Evolutionary conservation across 2,888 invertebrate species (phyloP).

Genomic region (Philereme vetulata): DNA sequence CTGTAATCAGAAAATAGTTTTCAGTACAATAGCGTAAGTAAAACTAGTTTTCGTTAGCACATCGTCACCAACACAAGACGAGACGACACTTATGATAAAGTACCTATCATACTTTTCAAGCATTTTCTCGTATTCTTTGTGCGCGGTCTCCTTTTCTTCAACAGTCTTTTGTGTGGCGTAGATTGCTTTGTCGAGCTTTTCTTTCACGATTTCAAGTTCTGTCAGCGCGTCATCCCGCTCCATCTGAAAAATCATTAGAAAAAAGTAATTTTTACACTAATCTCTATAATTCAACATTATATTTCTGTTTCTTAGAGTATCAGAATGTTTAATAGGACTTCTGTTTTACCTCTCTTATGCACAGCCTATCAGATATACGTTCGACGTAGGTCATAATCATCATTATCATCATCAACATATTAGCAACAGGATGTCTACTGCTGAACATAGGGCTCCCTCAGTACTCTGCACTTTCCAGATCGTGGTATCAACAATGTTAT

Average conservation of each 20-base stretch:
- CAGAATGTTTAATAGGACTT: too few relatives aligned
- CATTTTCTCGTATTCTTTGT: conserved; percentile 96
- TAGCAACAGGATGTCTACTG: too few relatives aligned
- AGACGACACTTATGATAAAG: conserved; percentile 69
- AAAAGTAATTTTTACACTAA: too few relatives aligned
- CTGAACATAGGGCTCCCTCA: too few relatives aligned
- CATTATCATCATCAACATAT: too few relatives aligned
- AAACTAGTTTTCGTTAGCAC: conserved; percentile 39
- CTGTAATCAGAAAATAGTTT: conserved; percentile 73
- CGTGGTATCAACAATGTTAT: too few relatives aligned
- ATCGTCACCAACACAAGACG: conserved; percentile 73
- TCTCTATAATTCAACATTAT: too few relatives aligned
- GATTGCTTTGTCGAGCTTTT: conserved; percentile 94
- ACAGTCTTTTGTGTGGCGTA: conserved; percentile 92
- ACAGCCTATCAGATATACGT: too few relatives aligned
- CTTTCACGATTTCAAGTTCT: conserved; percentile 93
- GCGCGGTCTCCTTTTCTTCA: conserved; percentile 94
- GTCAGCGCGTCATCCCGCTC: conserved; percentile 93
- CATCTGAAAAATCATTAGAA: conserved; percentile 80
- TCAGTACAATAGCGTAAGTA: conserved; percentile 15
- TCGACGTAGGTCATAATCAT: too few relatives aligned
- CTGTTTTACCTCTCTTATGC: too few relatives aligned
- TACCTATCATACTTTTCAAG: conserved; percentile 96
- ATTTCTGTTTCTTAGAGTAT: too few relatives aligned
- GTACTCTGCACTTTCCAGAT: too few relatives aligned